phyloP scores from a whole-genome alignment of 2,797 vertebrate genomes.

The Protonibea diacanthus region DNA sequence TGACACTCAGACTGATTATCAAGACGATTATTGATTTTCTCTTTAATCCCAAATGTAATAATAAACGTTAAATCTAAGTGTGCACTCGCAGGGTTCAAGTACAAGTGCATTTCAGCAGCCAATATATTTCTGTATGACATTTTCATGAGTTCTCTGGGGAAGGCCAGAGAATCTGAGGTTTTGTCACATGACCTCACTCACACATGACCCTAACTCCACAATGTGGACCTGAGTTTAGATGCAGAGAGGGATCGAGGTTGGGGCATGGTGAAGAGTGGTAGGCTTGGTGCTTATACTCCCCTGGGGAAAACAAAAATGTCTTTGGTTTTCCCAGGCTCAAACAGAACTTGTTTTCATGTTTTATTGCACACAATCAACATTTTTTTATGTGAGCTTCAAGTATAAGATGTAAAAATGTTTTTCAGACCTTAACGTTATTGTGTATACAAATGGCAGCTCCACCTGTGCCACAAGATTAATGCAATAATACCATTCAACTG shows the following conservation, averaged over 20 bases:
- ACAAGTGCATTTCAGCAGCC: not conserved
- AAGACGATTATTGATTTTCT: constrained; percentile 4
- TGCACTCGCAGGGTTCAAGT: constrained; percentile 8
- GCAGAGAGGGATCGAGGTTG: not conserved
- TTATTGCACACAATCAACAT: not conserved
- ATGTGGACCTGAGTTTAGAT: constrained; percentile 42
- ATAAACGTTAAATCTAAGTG: not conserved
- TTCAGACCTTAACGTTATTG: not conserved
- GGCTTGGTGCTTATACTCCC: constrained; percentile 30
- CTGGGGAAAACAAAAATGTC: constrained; percentile 47
- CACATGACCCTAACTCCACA: constrained; percentile 44
- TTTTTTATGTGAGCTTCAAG: not conserved
- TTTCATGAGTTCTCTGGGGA: constrained; percentile 48
- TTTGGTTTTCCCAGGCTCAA: constrained; percentile 72
- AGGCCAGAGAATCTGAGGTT: constrained; percentile 34
- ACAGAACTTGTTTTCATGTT: constrained; percentile 11
- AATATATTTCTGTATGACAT: constrained; percentile 7
- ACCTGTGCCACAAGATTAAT: not conserved
- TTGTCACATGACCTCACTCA: constrained; percentile 47
- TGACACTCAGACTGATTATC: not conserved
- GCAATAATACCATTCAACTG: not conserved
- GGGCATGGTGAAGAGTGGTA: not conserved
- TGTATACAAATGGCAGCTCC: not conserved
- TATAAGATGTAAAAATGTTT: not conserved
- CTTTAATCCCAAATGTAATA: not conserved